These are phyloP conservation scores for Varecia variegata DNA, from an alignment of 2,797 vertebrate species.

Conservation along the genomic window DNA sequence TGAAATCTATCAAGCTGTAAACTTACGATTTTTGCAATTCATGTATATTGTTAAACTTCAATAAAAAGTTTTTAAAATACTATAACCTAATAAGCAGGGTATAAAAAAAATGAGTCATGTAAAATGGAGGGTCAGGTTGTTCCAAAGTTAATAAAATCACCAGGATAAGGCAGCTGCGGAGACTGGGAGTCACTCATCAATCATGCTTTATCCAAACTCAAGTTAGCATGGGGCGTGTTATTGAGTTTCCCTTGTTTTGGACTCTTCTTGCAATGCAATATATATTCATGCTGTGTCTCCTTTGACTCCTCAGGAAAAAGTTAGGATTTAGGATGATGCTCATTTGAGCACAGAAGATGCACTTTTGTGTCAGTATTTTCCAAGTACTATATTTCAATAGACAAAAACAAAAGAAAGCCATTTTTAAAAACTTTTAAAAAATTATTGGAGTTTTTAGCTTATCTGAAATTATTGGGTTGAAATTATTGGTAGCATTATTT, in stretches of 20 bases:
- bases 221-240: background rate
- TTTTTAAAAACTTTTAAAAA: background rate
- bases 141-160: background rate
- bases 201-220: background rate
- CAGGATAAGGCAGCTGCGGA: background rate
- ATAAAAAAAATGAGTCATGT: background rate
- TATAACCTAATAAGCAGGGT: background rate
- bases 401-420: background rate
- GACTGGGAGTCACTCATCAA: background rate
- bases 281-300: background rate
- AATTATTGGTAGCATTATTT: constrained; percentile 41
- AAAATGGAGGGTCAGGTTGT: background rate
- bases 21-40: background rate
- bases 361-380: background rate
- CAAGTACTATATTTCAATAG: background rate
- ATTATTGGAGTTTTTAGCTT: background rate
- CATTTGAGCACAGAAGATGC: background rate
- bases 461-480: background rate
- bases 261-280: background rate
- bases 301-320: background rate
- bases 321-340: background rate
- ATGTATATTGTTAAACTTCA: background rate
- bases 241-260: background rate
- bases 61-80: background rate
- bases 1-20: background rate